Percentiles rank a stretch among this genome's conserved stretches.
Evolutionary conservation across 1,140 invertebrate species (phyloP).

Genomic region (Solen grandis): DNA sequence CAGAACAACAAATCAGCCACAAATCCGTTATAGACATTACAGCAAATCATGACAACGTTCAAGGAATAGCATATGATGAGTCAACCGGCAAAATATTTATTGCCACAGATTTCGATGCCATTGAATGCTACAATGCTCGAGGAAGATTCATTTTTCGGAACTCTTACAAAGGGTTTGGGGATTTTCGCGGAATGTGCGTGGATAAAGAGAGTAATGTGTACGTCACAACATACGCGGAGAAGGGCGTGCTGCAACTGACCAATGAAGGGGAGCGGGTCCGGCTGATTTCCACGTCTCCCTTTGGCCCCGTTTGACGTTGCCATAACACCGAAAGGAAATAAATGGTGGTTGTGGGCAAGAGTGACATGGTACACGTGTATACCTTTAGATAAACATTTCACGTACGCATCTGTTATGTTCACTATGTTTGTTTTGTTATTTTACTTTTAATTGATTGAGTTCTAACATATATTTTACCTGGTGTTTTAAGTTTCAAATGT

Average conservation of each 20-base stretch:
- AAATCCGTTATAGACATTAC: conserved; percentile 30
- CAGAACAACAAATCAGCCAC: conserved; percentile 21
- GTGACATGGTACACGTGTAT: conserved; percentile 36
- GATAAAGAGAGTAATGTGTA: conserved; percentile 39
- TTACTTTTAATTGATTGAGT: too few species aligned
- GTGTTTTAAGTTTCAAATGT: too few species aligned
- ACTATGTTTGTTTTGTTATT: too few species aligned
- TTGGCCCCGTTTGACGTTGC: conserved; percentile 42
- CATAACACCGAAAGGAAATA: conserved; percentile 26
- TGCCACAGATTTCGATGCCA: conserved; percentile 36
- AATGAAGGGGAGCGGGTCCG: conserved; percentile 39
- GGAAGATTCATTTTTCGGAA: conserved; percentile 35
- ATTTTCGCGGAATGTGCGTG: conserved; percentile 31
- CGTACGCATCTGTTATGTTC: not conserved
- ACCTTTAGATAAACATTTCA: conserved; percentile 28
- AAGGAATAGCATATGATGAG: conserved; percentile 37
- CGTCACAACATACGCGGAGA: conserved; percentile 29
- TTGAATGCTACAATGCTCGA: conserved; percentile 28
- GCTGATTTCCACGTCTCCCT: conserved; percentile 40
- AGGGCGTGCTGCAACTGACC: conserved; percentile 24
- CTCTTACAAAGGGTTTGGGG: conserved; percentile 34
- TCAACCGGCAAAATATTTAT: conserved; percentile 36
- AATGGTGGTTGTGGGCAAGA: conserved; percentile 45
- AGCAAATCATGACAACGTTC: conserved; percentile 35
- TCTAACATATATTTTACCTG: too few species aligned